Conservation (phyloP, 2,888 invertebrate species). For the Cyrtodaria siliqua region DNA sequence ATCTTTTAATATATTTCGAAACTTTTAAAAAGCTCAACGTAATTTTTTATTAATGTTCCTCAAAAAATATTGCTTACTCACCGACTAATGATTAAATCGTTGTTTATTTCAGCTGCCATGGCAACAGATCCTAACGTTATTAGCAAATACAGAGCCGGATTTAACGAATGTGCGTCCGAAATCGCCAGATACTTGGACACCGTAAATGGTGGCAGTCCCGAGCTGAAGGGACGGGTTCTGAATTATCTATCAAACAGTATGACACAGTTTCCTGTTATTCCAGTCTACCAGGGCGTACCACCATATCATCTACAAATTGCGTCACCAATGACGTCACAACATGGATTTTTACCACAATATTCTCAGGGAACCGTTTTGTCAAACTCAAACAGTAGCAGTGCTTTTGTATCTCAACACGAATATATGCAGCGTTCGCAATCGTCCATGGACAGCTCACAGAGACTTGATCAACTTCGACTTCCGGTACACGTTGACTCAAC, state of each 20-base stretch:
- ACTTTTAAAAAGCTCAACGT: too few relatives aligned
- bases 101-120: constrained; percentile 59
- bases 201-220: constrained; percentile 66
- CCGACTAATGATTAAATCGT: too few relatives aligned
- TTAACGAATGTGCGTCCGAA: constrained; percentile 74
- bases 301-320: constrained; percentile 50
- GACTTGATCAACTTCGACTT: not conserved
- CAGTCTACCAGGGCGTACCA: constrained; percentile 55
- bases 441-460: not conserved
- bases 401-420: not conserved
- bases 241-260: constrained; percentile 67
- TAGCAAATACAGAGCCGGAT: constrained; percentile 65
- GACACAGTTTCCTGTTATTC: constrained; percentile 64
- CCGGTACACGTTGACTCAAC: constrained; percentile 19
- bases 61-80: too few relatives aligned
- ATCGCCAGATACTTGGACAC: constrained; percentile 70
- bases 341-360: constrained; percentile 21
- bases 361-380: not conserved
- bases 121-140: constrained; percentile 70
- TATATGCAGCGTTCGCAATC: constrained; percentile 2
- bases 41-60: too few relatives aligned
- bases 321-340: constrained; percentile 41
- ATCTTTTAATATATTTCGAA: too few relatives aligned
- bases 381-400: not conserved
- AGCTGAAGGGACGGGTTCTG: constrained; percentile 67